Evolutionary conservation across 2,888 invertebrate species (phyloP).

Genomic region (Cerastoderma edule): DNA sequence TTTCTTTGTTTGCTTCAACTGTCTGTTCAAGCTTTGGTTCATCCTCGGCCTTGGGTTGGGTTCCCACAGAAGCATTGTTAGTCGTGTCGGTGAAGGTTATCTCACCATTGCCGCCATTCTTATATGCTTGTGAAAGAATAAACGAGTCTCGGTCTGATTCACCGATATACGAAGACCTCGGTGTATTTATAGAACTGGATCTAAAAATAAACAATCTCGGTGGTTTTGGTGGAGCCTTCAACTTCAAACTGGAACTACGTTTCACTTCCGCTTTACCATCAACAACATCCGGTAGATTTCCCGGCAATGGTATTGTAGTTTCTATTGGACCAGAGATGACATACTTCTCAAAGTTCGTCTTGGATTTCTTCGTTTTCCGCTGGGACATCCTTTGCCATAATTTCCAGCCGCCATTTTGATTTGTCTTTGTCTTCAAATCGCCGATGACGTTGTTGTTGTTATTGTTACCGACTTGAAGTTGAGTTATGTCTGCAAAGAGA

Average conservation of each 20-base stretch:
- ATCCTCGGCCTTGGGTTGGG: background rate
- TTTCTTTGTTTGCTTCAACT: background rate
- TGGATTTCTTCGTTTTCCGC: constrained; percentile 40
- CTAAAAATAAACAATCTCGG: constrained; percentile 76
- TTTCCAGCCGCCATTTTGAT: constrained; percentile 65
- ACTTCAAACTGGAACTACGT: constrained; percentile 67
- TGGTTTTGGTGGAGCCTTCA: constrained; percentile 78
- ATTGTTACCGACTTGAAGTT: constrained; percentile 24
- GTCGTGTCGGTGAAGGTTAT: background rate
- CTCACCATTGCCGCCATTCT: constrained; percentile 37
- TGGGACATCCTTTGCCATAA: constrained; percentile 72
- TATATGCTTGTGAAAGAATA: constrained; percentile 61
- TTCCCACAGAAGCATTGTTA: background rate
- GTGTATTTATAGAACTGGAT: constrained; percentile 69
- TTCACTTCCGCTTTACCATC: constrained; percentile 58
- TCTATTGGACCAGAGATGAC: background rate
- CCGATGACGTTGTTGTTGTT: constrained; percentile 35
- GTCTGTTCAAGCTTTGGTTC: background rate
- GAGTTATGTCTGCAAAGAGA: constrained; percentile 42
- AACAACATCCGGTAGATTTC: constrained; percentile 68
- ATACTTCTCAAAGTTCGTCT: background rate
- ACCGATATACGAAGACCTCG: constrained; percentile 64
- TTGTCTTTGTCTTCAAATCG: constrained; percentile 22
- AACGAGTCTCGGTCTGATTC: constrained; percentile 64
- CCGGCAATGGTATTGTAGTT: background rate